These are phyloP conservation scores for Orius laevigatus DNA, from an alignment of 1,140 invertebrate species.

Conservation along the genomic window DNA sequence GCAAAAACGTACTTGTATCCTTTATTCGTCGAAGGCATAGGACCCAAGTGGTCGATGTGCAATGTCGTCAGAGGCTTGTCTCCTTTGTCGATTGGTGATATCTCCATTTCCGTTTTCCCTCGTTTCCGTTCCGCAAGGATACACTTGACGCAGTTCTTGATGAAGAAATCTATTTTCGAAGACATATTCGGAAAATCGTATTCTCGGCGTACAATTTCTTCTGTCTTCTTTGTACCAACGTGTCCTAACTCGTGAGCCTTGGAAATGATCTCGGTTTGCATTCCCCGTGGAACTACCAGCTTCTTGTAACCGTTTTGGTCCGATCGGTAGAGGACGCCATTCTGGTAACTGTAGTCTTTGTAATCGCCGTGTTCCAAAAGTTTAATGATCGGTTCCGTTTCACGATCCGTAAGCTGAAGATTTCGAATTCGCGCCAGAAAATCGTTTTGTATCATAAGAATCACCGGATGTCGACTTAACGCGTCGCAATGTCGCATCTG, in stretches of 20 bases:
- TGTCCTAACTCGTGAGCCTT: slow-evolving; percentile 25
- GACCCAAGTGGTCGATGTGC: slow-evolving; percentile 23
- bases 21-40: slow-evolving; percentile 22
- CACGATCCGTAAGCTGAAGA: slow-evolving; percentile 11
- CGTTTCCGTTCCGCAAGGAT: slow-evolving; percentile 25
- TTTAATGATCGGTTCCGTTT: slow-evolving; percentile 3
- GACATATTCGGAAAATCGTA: slow-evolving; percentile 26
- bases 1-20: slow-evolving; percentile 22
- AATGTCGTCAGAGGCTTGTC: slow-evolving; percentile 20
- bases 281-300: slow-evolving; percentile 19
- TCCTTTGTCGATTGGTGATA: slow-evolving; percentile 23
- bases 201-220: slow-evolving; percentile 24
- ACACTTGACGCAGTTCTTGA: slow-evolving; percentile 25
- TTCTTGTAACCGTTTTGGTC: slow-evolving; percentile 10
- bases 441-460: not conserved
- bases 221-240: slow-evolving; percentile 26
- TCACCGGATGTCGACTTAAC: slow-evolving; percentile 13
- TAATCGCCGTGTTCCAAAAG: slow-evolving; percentile 2
- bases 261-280: slow-evolving; percentile 23
- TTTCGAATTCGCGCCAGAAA: slow-evolving; percentile 21
- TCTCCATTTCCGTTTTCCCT: slow-evolving; percentile 27
- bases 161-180: slow-evolving; percentile 23
- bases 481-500: slow-evolving; percentile 8
- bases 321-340: slow-evolving; percentile 13
- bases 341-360: not conserved